Base-by-base conservation (phyloP, 92 coral and sea anemone genomes). In the Heteractis magnifica region DNA sequence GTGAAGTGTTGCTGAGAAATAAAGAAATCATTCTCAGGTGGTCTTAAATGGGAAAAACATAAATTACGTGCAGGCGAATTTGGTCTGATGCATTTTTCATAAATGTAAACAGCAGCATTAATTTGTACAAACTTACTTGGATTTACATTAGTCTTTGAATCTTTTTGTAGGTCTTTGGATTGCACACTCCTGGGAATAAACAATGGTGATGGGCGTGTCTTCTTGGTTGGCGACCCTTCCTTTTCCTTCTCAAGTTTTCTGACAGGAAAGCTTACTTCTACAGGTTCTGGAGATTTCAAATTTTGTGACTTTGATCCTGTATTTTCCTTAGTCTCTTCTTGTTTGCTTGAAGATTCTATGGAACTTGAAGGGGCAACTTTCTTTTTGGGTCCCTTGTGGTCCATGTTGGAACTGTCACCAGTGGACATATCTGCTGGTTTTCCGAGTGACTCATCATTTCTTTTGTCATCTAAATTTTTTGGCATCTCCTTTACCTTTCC, bases 181-280 rank as follows among this genome's bases (percentile, higher is more conserved):
- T 88, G 94, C 14, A 93, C 93, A 55, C 90, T 64, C 79, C 98
- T 86, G 14, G 98, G 98, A 26, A 93, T 93, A 76, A 93, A 91
- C 82, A 93, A 71, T 0, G 93, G 98, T 0, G 98, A 89, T 23
- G 98, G 98, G 60, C 93, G 84, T 0, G 95, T 84, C 78, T 85
- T 91, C 90, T 93, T 93, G 55, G 86, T 18, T 10, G 98, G 95
- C 11, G 98, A 93, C 5, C 9, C 41, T 71, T 56, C 85, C n/a
- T 83, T 93, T 16, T 6, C 23, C 18, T 62, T 10, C 41, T 83
- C 91, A 51, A 81, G 89, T 56, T 93, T 91, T 77, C 79, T 79
- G 68, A 89, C 77, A 14, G 95, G 92, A 62, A 70, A 34, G 53
- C 88, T 85, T 9, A 85, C 88, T 50, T n/a, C 41, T 4, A 78